phyloP scores from a whole-genome alignment of 2,797 vertebrate species.

The Stomatorhinus walkeri region DNA sequence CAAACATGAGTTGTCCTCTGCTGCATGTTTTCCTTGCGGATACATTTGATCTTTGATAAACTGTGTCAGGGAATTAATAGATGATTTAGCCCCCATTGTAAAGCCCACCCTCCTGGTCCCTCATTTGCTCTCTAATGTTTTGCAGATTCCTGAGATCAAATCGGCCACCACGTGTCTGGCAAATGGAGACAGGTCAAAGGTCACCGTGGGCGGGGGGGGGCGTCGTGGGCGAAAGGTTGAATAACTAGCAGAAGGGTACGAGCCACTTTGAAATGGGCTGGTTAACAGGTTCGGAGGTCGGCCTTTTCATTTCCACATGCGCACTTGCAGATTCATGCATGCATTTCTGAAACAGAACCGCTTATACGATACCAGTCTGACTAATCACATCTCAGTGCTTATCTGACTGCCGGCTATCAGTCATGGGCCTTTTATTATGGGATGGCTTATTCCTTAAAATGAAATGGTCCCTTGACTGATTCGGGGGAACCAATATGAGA shows the following conservation, averaged over 20 bases:
- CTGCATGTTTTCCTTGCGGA: background rate
- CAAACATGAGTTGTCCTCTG: background rate
- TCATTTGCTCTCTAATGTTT: constrained; percentile 56
- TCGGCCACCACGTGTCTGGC: constrained; percentile 58
- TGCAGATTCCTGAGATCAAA: constrained; percentile 68
- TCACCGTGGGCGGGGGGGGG: constrained; percentile 58
- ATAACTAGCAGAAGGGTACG: constrained; percentile 74
- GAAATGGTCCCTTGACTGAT: background rate
- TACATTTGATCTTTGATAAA: constrained; percentile 48
- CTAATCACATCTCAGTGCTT: background rate
- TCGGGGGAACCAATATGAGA: background rate
- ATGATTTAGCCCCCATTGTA: background rate
- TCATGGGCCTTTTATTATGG: background rate
- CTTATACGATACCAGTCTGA: background rate
- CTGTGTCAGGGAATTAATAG: constrained; percentile 18
- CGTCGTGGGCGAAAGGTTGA: constrained; percentile 77
- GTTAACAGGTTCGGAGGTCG: constrained; percentile 56
- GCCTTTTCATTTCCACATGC: background rate
- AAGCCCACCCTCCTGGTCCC: constrained; percentile 36
- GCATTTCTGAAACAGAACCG: background rate
- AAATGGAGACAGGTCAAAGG: constrained; percentile 73
- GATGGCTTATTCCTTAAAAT: background rate
- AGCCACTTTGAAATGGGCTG: constrained; percentile 56
- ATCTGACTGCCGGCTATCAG: background rate
- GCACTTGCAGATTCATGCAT: background rate